A percentile compares a stretch with the other conserved stretches of the same genome.
These are phyloP conservation scores for Hypomesus transpacificus DNA, from an alignment of 2,113 vertebrate genomes.

Conservation along the genomic window DNA sequence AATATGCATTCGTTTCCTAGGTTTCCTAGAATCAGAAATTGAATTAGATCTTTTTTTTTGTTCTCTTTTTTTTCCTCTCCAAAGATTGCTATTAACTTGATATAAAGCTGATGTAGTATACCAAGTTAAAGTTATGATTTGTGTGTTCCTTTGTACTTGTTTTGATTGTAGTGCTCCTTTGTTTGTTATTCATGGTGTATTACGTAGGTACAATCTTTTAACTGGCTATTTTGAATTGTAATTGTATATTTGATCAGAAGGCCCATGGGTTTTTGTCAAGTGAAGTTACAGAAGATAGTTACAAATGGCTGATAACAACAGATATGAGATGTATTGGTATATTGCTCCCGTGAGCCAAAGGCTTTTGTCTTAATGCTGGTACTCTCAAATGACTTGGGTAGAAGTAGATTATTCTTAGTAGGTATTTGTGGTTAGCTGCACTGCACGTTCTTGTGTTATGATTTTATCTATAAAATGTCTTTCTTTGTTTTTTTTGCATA, in stretches of 20 bases:
- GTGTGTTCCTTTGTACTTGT: slow-evolving; percentile 51
- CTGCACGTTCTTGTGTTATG: slow-evolving; percentile 47
- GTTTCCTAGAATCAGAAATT: slow-evolving; percentile 47
- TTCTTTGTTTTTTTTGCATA: too few relatives aligned
- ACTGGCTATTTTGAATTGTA: slow-evolving; percentile 19
- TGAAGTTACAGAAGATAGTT: too few relatives aligned
- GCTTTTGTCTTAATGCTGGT: slow-evolving; percentile 27
- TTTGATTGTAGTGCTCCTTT: slow-evolving; percentile 52
- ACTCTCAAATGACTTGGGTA: slow-evolving; percentile 26
- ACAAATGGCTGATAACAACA: neutral
- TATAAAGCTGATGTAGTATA: slow-evolving; percentile 44
- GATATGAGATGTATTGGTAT: too few relatives aligned
- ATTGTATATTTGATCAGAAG: too few relatives aligned
- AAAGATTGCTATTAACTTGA: slow-evolving; percentile 35
- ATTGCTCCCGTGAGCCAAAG: slow-evolving; percentile 13
- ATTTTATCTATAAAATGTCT: neutral
- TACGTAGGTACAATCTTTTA: slow-evolving; percentile 11
- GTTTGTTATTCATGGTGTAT: slow-evolving; percentile 40
- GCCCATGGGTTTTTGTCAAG: too few relatives aligned
- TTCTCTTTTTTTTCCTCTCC: slow-evolving; percentile 31
- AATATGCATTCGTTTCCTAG: slow-evolving; percentile 52
- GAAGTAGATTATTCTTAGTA: slow-evolving; percentile 18
- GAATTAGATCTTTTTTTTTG: slow-evolving; percentile 58
- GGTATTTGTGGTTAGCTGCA: slow-evolving; percentile 66
- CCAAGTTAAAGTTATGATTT: slow-evolving; percentile 43